Conservation (phyloP, 2,797 vertebrate species). For the Smutsia temminckii region DNA sequence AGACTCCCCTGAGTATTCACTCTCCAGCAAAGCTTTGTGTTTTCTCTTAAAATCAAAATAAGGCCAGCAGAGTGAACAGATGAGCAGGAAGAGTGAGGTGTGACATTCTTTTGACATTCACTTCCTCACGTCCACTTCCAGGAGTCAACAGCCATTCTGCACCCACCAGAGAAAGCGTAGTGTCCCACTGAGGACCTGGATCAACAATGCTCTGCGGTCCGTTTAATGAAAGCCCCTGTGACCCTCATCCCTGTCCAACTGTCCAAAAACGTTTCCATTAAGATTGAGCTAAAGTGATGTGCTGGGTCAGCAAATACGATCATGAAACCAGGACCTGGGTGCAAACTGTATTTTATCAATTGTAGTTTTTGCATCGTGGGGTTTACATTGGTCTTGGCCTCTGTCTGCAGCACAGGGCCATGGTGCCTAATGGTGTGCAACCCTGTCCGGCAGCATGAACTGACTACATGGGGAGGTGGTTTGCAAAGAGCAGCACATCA, state of each 20-base stretch:
- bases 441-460: slow-evolving; percentile 46
- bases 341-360: slow-evolving; percentile 74
- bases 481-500: slow-evolving; percentile 70
- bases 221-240: slow-evolving; percentile 34
- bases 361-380: slow-evolving; percentile 63
- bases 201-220: slow-evolving; percentile 14
- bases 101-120: background rate
- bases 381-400: slow-evolving; percentile 68
- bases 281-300: slow-evolving; percentile 55
- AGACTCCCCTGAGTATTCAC: background rate
- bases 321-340: slow-evolving; percentile 55
- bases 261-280: slow-evolving; percentile 67
- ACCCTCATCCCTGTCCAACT: slow-evolving; percentile 33
- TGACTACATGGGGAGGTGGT: slow-evolving; percentile 46
- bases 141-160: background rate
- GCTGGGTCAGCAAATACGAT: slow-evolving; percentile 78
- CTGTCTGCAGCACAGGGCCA: slow-evolving; percentile 68
- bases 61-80: background rate
- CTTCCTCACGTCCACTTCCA: background rate
- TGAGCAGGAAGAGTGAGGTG: background rate
- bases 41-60: background rate
- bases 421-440: slow-evolving; percentile 60
- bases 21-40: background rate
- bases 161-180: background rate
- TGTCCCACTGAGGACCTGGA: background rate